Base-by-base conservation (phyloP, 2,888 invertebrate species). In the Muschampia plurimacula region DNA sequence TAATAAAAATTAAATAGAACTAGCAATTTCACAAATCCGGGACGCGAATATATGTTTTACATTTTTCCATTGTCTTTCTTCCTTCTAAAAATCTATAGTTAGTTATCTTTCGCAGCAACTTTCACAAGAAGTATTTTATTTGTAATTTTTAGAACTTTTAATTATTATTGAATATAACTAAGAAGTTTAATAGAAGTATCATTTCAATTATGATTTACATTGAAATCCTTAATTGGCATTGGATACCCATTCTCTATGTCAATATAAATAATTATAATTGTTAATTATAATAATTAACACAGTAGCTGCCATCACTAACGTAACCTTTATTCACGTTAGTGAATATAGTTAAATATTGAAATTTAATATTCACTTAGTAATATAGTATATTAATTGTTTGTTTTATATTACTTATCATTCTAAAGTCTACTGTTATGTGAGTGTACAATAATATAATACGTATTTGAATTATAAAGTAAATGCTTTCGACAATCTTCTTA, bases 401-500 rank as follows among this genome's bases (percentile, higher is more conserved):
- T 32, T 52, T 46, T 49, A 15, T 46, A 49, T 36, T 49, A 71
- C 7, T 66, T 66, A 66, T n/a, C 0, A 66, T 41, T 13, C 71
- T 71, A 66, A 59, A 62, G 7, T 66, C 71, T 67, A 72, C 60
- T 60, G 10, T 66, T 72, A 59, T 49, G 71, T 67, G 66, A 66
- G 65, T 32, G 66, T 65, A 71, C 71, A 60, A 46, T 65, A 57
- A 66, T 71, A 52, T 49, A 59, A 65, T 59, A 65, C 39, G 66
- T 67, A 71, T 66, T 67, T 66, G 46, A 59, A 46, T 65, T 65
- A 64, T 46, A 70, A 70, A 65, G 55, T 46, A 66, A 66, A 60
- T 46, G 52, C 8, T 55, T 60, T 46, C 49, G 65, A 71, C 49
- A 77, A 79, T 81, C 84, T 83, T 81, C 79, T 78, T 81, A 82